These are phyloP conservation scores for Tachystola acroxantha DNA, from an alignment of 2,888 invertebrate species.

Conservation along the genomic window DNA sequence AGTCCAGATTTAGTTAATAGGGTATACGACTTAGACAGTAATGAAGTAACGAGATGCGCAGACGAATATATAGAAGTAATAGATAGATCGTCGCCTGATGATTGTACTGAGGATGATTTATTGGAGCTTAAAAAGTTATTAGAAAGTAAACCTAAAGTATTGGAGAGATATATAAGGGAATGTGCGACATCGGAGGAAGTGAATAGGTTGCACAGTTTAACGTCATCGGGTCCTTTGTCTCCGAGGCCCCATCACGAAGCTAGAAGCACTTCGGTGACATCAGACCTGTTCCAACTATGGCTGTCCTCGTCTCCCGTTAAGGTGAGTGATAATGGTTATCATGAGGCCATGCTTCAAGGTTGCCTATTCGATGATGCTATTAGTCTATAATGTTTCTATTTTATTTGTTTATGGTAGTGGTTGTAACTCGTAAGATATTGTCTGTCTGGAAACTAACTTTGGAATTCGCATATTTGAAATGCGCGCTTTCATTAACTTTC, in stretches of 20 bases:
- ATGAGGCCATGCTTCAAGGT: conserved; percentile 7
- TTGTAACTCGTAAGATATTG: too few species aligned
- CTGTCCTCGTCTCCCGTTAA: conserved; percentile 87
- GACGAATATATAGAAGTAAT: conserved; percentile 62
- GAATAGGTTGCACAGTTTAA: conserved; percentile 77
- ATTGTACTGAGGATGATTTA: conserved; percentile 63
- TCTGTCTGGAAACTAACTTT: too few species aligned
- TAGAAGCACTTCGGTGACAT: conserved; percentile 86
- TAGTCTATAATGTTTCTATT: not conserved
- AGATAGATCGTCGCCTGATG: conserved; percentile 59
- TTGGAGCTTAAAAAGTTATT: conserved; percentile 54
- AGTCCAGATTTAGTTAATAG: conserved; percentile 63
- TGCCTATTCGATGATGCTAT: not conserved
- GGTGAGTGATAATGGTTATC: conserved; percentile 53
- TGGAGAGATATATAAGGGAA: conserved; percentile 88
- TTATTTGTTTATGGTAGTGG: not conserved
- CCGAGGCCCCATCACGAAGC: conserved; percentile 71
- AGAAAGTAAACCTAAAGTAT: conserved; percentile 79
- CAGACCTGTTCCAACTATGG: conserved; percentile 92
- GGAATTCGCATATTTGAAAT: too few species aligned
- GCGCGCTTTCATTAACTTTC: too few species aligned
- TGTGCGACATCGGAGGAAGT: conserved; percentile 84
- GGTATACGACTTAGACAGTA: conserved; percentile 54
- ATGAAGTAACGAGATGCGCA: conserved; percentile 50
- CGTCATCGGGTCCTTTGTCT: conserved; percentile 71